Base-by-base conservation (phyloP, 2,797 vertebrate genomes). In the Notamacropus eugenii region DNA sequence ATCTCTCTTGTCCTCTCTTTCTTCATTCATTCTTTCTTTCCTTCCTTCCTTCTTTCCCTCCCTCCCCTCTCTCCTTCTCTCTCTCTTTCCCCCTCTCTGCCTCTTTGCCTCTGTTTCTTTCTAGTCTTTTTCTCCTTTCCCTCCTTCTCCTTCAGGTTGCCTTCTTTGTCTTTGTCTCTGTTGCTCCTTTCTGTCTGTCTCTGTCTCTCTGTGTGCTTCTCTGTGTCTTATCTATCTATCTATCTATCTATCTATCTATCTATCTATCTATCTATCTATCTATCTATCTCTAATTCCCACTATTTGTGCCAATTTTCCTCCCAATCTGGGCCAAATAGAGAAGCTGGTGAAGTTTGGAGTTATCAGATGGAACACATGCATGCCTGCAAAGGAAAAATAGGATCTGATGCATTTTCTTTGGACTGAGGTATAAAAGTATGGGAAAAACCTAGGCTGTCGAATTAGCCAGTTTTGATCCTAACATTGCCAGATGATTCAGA, bases 371-470 rank as follows among this genome's bases (percentile, higher is more conserved):
- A 87, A 93, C 67, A 59, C 90, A 82, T 96, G 91, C 74, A 57
- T 34, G 58, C 87, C 96, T 58, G 52, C 52, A 5, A 55, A 57
- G 94, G 93, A 90, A 93, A 82, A 93, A 94, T 55, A 95, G 98
- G 57, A 94, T 95, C 59, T 82, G 91, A n/a, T 56, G 54, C 22
- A 58, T 96, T 95, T 97, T 95, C 94, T 96, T 95, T 90, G 93
- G 46, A 90, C 94, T 62, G 62, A 94, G 74, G 74, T 50, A 54
- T 3, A 0, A 87, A 90, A 93, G 87, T 96, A 91, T 97, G 96
- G 97, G 97, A 96, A 97, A 96, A 96, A 54, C 93, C 56, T 94
- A 94, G 97, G 93, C 52, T 10, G 0, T 2, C n/a, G 91, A 93
- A 54, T 62, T 92, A 97, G 52, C 94, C 92, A 93, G 82, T 58